Conservation (phyloP, 23 tunicate genomes). For the Trididemnum nubilum region DNA sequence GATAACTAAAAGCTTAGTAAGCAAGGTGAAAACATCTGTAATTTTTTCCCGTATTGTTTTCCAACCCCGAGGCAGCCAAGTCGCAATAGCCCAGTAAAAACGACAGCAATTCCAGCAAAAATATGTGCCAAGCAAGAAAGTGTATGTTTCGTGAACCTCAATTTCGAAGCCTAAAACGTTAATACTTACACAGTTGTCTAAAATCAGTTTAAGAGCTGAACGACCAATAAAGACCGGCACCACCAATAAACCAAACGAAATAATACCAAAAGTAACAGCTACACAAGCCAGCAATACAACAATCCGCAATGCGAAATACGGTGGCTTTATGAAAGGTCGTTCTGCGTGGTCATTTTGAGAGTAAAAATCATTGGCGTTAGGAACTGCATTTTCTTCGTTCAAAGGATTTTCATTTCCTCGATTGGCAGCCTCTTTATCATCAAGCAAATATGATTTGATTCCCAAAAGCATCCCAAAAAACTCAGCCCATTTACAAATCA, state of each 20-base stretch:
- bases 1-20: conserved; percentile 35
- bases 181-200: background rate
- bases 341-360: background rate
- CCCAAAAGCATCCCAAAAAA: conserved; percentile 64
- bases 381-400: background rate
- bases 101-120: conserved; percentile 51
- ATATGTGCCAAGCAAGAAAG: conserved; percentile 62
- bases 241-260: conserved; percentile 29
- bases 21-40: conserved; percentile 6
- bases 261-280: conserved; percentile 26
- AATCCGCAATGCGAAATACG: conserved; percentile 32
- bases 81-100: conserved; percentile 13
- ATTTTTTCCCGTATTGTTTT: conserved; percentile 29
- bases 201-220: background rate
- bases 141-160: conserved; percentile 67
- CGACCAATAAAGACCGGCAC: conserved; percentile 63
- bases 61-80: conserved; percentile 58
- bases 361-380: background rate
- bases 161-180: background rate
- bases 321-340: conserved; percentile 45
- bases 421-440: conserved; percentile 19
- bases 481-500: conserved; percentile 50
- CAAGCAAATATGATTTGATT: conserved; percentile 61
- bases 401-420: background rate
- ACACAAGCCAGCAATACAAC: conserved; percentile 22